Conservation (phyloP, 2,113 vertebrate species). For the Pogonocichla stellata region DNA sequence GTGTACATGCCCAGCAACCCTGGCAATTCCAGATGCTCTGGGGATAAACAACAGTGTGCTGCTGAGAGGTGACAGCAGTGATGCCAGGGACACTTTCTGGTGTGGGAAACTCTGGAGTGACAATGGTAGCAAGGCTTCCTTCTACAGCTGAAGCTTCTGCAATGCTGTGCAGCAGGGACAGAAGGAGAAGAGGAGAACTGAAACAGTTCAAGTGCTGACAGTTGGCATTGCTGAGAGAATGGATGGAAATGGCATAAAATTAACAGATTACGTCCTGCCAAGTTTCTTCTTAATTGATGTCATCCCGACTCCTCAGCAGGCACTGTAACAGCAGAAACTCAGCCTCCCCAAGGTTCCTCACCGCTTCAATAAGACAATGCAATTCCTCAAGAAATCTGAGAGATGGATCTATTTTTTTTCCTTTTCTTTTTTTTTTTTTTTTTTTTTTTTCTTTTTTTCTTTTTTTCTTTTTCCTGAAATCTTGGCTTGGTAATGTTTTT, state of each 20-base stretch:
- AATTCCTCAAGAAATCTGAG: background rate
- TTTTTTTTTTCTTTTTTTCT: too few relatives aligned
- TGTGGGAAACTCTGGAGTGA: background rate
- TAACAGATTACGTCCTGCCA: constrained; percentile 46
- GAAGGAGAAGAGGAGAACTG: constrained; percentile 32
- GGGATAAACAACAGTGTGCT: background rate
- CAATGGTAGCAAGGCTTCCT: background rate
- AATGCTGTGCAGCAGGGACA: constrained; percentile 1
- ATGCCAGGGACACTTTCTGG: background rate
- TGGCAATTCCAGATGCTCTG: background rate
- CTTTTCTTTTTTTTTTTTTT: too few relatives aligned
- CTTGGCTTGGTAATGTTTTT: background rate
- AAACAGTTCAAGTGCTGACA: constrained; percentile 39
- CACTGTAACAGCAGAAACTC: background rate
- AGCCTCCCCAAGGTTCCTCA: background rate
- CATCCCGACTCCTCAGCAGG: background rate
- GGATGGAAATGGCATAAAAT: constrained; percentile 54
- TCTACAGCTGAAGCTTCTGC: background rate
- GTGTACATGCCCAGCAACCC: background rate
- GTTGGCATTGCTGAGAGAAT: constrained; percentile 38
- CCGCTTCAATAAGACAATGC: background rate
- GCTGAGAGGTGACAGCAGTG: background rate
- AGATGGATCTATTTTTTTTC: background rate
- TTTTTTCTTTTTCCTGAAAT: background rate
- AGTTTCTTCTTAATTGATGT: constrained; percentile 48